Percentiles rank a stretch among this genome's conserved stretches.
phyloP scores from a whole-genome alignment of 2,797 vertebrate species.

The Sciurus carolinensis region DNA sequence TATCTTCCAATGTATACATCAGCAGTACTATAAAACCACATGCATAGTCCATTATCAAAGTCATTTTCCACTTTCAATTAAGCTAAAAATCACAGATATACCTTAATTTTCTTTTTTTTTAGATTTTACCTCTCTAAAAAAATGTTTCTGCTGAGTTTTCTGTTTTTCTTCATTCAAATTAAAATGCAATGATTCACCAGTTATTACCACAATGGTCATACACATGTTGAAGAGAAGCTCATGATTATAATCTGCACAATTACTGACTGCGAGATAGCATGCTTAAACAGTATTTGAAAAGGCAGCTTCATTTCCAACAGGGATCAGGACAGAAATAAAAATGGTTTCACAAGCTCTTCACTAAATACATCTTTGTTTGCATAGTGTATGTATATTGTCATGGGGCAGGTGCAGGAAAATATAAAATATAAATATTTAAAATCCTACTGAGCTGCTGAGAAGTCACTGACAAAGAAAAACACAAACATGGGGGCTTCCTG shows the following conservation, averaged over 20 bases:
- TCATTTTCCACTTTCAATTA: constrained; percentile 6
- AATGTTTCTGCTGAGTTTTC: constrained; percentile 38
- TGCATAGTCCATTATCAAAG: constrained; percentile 20
- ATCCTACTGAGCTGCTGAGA: constrained; percentile 69
- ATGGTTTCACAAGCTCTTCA: constrained; percentile 69
- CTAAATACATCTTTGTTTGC: constrained; percentile 78
- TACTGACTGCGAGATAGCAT: constrained; percentile 30
- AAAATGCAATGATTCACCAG: constrained; percentile 72
- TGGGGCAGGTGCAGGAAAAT: constrained; percentile 74
- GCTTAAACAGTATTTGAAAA: constrained; percentile 69
- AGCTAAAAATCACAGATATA: constrained; percentile 48
- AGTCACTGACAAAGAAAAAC: constrained; percentile 75
- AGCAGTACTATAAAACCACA: neutral
- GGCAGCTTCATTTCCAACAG: constrained; percentile 46
- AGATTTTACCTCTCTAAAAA: constrained; percentile 60
- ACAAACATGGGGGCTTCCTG: neutral
- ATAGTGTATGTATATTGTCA: constrained; percentile 59
- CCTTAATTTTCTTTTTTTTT: constrained; percentile 35
- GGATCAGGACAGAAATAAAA: constrained; percentile 34
- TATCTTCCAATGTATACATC: neutral
- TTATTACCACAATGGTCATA: constrained; percentile 68
- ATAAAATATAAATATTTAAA: constrained; percentile 82
- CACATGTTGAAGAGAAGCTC: constrained; percentile 66
- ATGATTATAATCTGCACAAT: constrained; percentile 67
- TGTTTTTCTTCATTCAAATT: constrained; percentile 17